Percentiles rank a stretch among this genome's conserved stretches.
Conservation (phyloP, 2,113 vertebrate genomes). For the Thymallus thymallus region DNA sequence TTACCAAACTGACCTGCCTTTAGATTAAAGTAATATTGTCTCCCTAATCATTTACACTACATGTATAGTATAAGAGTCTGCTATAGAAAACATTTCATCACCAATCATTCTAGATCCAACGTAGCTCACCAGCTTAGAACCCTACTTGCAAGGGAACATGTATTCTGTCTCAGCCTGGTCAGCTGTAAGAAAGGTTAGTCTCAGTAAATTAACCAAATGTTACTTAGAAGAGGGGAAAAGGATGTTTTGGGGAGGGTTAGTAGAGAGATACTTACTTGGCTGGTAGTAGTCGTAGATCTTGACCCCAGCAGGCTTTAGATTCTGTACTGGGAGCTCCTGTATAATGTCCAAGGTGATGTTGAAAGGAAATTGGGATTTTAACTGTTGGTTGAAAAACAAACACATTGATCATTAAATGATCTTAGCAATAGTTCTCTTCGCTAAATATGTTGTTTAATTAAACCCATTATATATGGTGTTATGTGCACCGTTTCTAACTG, state of each 20-base stretch:
- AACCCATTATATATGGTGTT: neutral
- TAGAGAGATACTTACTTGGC: conserved; percentile 69
- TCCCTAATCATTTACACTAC: no score
- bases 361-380: conserved; percentile 9
- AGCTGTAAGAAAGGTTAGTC: neutral
- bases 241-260: neutral
- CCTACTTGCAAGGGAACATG: neutral
- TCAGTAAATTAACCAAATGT: conserved; percentile 28
- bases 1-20: no score
- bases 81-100: neutral
- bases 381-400: neutral
- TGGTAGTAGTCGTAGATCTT: conserved; percentile 85
- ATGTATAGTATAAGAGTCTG: no score
- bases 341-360: conserved; percentile 62
- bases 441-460: no score
- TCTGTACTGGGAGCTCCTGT: conserved; percentile 66
- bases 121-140: conserved; percentile 24
- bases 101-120: neutral
- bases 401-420: neutral
- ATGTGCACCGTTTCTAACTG: neutral
- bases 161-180: no score
- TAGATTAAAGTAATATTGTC: no score
- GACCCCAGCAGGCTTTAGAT: conserved; percentile 78
- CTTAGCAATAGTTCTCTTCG: no score
- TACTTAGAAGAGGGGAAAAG: neutral